A percentile compares a stretch with the other conserved stretches of the same genome.
Evolutionary conservation across 1,140 invertebrate genomes (phyloP).

Genomic region (Linepithema humile): DNA sequence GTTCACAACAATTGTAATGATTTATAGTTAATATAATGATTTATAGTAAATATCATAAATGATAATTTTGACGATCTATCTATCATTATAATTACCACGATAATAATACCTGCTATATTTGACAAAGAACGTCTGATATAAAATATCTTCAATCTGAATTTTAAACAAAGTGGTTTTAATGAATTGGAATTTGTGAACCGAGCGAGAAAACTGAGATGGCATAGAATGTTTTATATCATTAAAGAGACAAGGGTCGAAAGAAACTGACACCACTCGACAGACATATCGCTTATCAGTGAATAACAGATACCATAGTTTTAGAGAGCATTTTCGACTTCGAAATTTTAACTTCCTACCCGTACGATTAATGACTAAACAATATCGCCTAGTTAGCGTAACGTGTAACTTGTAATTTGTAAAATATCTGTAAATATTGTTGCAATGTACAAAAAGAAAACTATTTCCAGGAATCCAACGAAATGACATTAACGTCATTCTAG

Average conservation of each 20-base stretch:
- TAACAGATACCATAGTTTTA: conserved; percentile 76
- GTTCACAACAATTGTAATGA: background rate
- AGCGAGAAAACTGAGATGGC: conserved; percentile 55
- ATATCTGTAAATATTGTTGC: conserved; percentile 82
- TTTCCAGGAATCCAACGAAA: conserved; percentile 73
- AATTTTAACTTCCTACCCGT: conserved; percentile 71
- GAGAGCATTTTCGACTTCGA: conserved; percentile 72
- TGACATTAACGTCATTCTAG: conserved; percentile 75
- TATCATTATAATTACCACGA: too few relatives aligned
- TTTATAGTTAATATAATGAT: conserved; percentile 3
- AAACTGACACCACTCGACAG: conserved; percentile 68
- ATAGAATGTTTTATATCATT: conserved; percentile 72
- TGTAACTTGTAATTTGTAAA: conserved; percentile 78
- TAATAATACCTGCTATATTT: too few relatives aligned
- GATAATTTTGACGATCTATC: background rate
- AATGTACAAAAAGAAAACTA: conserved; percentile 79
- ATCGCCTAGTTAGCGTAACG: conserved; percentile 69
- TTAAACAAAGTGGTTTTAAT: background rate
- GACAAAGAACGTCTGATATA: background rate
- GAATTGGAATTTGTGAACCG: background rate
- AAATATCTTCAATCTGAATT: conserved; percentile 12
- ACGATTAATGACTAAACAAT: conserved; percentile 71
- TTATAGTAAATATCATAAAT: background rate
- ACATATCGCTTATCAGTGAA: conserved; percentile 80
- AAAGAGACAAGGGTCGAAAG: conserved; percentile 46